phyloP scores from a whole-genome alignment of 2,797 vertebrate genomes.

The Pseudochirops corinnae region DNA sequence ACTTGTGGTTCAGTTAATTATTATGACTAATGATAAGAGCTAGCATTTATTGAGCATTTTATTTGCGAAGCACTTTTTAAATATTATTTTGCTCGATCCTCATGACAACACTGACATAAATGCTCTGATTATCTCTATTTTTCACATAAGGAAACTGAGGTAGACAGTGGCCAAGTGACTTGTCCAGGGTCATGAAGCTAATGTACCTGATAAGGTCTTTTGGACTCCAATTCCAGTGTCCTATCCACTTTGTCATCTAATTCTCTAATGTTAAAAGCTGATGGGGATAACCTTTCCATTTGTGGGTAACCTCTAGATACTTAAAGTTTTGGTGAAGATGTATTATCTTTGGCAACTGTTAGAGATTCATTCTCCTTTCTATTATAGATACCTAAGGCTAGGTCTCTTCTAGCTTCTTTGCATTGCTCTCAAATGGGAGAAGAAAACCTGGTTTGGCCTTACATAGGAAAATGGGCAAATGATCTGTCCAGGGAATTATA shows the following conservation, averaged over 20 bases:
- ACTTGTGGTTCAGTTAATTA: not conserved
- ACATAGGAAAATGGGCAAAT: not conserved
- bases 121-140: not conserved
- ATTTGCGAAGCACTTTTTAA: not conserved
- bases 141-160: not conserved
- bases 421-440: conserved; percentile 32
- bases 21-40: not conserved
- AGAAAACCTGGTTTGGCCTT: not conserved
- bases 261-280: not conserved
- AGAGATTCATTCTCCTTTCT: not conserved
- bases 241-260: not conserved
- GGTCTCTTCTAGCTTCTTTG: not conserved
- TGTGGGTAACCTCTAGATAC: not conserved
- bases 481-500: not conserved
- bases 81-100: not conserved
- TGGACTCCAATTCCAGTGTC: not conserved
- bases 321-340: not conserved
- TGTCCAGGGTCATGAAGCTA: not conserved
- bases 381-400: not conserved
- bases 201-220: not conserved
- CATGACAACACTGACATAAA: not conserved
- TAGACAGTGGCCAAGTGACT: not conserved
- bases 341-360: not conserved
- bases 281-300: not conserved
- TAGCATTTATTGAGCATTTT: not conserved